Conservation (phyloP, 1,140 invertebrate species). For the Aphaenogaster rudis region DNA sequence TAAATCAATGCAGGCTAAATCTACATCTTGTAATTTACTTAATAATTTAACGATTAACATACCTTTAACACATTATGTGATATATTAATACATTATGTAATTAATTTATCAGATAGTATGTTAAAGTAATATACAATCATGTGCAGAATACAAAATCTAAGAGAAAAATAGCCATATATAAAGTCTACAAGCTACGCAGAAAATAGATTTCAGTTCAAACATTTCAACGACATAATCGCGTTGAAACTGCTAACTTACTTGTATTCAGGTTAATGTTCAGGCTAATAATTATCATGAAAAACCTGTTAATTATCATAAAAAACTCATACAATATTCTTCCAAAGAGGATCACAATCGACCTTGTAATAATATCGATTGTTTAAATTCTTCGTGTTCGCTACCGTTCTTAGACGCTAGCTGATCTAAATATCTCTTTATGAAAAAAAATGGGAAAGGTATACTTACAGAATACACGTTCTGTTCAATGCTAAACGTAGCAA, state of each 20-base stretch:
- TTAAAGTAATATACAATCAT: background rate
- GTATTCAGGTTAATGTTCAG: background rate
- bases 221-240: background rate
- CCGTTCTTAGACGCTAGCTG: background rate
- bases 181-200: background rate
- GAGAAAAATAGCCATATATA: background rate
- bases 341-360: background rate
- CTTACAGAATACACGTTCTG: background rate
- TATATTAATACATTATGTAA: background rate
- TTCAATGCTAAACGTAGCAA: background rate
- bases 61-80: background rate
- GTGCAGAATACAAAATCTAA: background rate
- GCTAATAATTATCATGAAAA: background rate
- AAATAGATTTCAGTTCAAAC: background rate
- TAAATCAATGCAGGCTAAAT: constrained; percentile 21
- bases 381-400: background rate
- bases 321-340: background rate
- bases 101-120: background rate
- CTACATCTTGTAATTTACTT: background rate
- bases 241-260: background rate
- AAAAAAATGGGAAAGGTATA: background rate
- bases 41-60: background rate
- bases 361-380: constrained; percentile 17
- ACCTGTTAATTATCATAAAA: background rate
- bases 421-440: background rate